Base-by-base conservation (phyloP, 92 coral and sea anemone genomes). In the Epizoanthus scotinus region DNA sequence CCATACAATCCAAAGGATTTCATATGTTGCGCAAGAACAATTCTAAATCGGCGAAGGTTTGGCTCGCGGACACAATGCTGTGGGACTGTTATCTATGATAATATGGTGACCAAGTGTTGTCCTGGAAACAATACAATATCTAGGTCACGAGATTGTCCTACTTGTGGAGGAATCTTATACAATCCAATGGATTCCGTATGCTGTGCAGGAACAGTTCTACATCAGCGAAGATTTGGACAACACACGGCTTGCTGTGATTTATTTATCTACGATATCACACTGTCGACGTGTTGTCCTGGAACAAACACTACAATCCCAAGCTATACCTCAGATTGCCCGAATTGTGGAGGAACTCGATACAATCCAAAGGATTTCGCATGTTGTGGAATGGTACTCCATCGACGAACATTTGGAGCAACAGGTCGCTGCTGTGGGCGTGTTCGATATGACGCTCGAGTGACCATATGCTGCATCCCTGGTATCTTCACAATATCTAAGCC, bases 261-360 rank as follows among this genome's bases (percentile, higher is more conserved):
- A 24, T 9, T 52, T 0, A 22, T 49, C 18, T 70, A 49, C 38
- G 56, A 70, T 10, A 14, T n/a, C n/a, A n/a, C n/a, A n/a, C n/a
- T n/a, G n/a, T n/a, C n/a, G n/a, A n/a, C n/a, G 19, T 31, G 36
- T 31, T 31, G 36, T 31, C 36, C 36, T 31, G 36, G 36, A 31
- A 31, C 36, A 31, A 31, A 31, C 36, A 31, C 36, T 31, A 31
- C 36, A 31, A 1, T 31, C 2, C 36, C 36, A 1, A 1, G 36
- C 36, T 31, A 1, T 31, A 1, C 4, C 1, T 31, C 25, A 14
- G 15, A 44, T 8, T 70, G 75, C 21, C 22, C 59, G 20, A 38
- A 20, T 70, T 70, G 75, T 70, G 60, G 60, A 70, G 58, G 34
- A 70, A 49, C 58, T 44, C 75, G 29, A 49, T 70, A 70, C 34